Conservation (phyloP, 1,140 invertebrate genomes). For the Brachionus koreanus region DNA sequence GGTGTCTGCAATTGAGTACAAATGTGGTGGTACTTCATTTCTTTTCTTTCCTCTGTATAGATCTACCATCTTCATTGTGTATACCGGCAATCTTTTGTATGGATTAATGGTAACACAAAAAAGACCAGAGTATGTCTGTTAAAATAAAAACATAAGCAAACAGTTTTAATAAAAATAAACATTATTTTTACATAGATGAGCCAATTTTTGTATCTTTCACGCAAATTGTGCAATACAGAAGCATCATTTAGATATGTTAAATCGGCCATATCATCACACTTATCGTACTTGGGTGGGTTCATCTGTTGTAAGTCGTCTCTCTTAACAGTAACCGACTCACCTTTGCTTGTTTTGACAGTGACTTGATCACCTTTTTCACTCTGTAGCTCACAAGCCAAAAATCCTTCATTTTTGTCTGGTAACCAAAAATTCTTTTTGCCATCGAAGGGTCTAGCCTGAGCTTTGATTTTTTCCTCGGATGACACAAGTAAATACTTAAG, state of each 20-base stretch:
- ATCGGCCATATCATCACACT: slow-evolving; percentile 99
- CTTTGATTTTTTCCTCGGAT: slow-evolving; percentile 35
- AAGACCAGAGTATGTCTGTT: slow-evolving; percentile 98
- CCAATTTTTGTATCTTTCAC: slow-evolving; percentile 91
- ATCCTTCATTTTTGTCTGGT: slow-evolving; percentile 93
- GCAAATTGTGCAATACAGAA: slow-evolving; percentile 96
- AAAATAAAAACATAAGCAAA: slow-evolving; percentile 47
- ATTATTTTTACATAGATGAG: slow-evolving; percentile 90
- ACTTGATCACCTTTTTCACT: slow-evolving; percentile 96
- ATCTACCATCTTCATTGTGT: slow-evolving; percentile 88
- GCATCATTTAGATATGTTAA: slow-evolving; percentile 99
- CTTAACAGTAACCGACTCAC: slow-evolving; percentile 71
- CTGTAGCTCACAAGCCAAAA: slow-evolving; percentile 91
- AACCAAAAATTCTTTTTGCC: slow-evolving; percentile 99
- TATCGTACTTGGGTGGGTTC: slow-evolving; percentile 99
- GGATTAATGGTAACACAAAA: slow-evolving; percentile 99
- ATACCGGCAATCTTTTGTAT: slow-evolving; percentile 99
- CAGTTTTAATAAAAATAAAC: neutral
- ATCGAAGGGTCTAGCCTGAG: slow-evolving; percentile 92
- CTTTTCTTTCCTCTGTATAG: slow-evolving; percentile 97
- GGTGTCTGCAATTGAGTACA: slow-evolving; percentile 99
- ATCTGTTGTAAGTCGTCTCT: slow-evolving; percentile 95
- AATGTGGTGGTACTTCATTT: slow-evolving; percentile 98
- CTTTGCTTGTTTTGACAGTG: slow-evolving; percentile 68
- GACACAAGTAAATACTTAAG: slow-evolving; percentile 39